Evolutionary conservation across 2,797 vertebrate species (phyloP), one percentile per base, ranked within the genome.

Genomic region (Enteromius anoplus): DNA sequence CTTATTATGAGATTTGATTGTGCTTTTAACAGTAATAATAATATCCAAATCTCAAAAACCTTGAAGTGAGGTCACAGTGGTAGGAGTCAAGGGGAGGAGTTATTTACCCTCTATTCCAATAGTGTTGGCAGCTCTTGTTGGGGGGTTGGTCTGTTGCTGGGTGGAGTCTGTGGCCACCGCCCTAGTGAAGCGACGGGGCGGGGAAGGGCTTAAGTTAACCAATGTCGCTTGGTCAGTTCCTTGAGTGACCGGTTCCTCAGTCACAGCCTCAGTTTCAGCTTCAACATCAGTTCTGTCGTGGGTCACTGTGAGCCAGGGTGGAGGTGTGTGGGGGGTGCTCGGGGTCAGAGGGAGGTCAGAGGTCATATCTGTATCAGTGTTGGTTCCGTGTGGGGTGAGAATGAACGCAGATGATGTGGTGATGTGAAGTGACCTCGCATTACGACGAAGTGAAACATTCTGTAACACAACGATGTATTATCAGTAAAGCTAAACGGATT

Each of bases 71-170:
- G 40, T 32, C 15, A 47, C 15, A 62, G 14, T n/a, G 14, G 53
- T 19, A 49, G 34, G 5, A 34, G 4, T 51, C 47, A 40, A 6
- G 19, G 26, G 26, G n/a, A 64, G 21, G 65, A 29, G 62, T 23
- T 93, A 91, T 93, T 93, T 95, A 95, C 94, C 94, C 96, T 93
- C 93, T 91, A 94, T 95, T 90, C 93, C 92, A 90, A 89, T 93
- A 91, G 95, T 95, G 90, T 93, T 91, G 90, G 94, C 93, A 88
- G 92, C 90, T 89, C 92, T 94, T 87, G 94, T 92, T 92, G 91
- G 92, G 87, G 94, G 89, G 82, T 90, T 92, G 76, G 92, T 76
- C 49, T 83, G 88, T 89, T 94, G 90, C 85, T 91, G 89, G 86
- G 92, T 89, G 88, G 93, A 90, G 40, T 86, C 91, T 0, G 87